These are phyloP conservation scores for Agrochola litura DNA, from an alignment of 2,888 invertebrate genomes.

Conservation along the genomic window DNA sequence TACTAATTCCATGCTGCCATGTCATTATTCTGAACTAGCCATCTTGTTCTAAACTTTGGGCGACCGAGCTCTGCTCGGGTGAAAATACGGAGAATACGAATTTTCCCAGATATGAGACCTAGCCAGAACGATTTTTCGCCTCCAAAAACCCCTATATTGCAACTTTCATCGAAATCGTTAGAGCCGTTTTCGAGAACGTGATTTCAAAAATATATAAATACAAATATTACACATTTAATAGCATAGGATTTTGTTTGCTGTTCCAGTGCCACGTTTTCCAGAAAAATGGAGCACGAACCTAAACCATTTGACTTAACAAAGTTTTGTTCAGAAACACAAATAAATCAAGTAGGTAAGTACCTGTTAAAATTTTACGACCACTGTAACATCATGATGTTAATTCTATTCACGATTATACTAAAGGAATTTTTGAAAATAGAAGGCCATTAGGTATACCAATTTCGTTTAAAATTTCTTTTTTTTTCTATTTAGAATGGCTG, in stretches of 20 bases:
- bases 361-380: neutral
- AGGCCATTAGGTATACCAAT: neutral
- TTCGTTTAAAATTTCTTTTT: neutral
- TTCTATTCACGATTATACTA: neutral
- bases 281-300: neutral
- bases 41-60: too few relatives aligned
- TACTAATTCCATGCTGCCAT: too few relatives aligned
- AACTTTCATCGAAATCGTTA: too few relatives aligned
- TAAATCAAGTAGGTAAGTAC: neutral
- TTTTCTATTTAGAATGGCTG: conserved; percentile 35
- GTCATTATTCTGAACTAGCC: too few relatives aligned
- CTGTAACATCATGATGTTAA: neutral
- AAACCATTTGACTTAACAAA: neutral
- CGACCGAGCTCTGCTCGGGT: too few relatives aligned
- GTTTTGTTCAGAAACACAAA: neutral
- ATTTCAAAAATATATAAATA: too few relatives aligned
- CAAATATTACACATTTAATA: too few relatives aligned
- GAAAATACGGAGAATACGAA: too few relatives aligned
- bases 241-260: neutral
- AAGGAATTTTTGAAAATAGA: neutral
- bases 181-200: too few relatives aligned
- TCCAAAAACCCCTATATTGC: too few relatives aligned
- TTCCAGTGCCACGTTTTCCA: neutral
- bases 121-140: too few relatives aligned
- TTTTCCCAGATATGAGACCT: too few relatives aligned